phyloP scores from a whole-genome alignment of 92 coral and sea anemone genomes.

The Bergia puertoricense region DNA sequence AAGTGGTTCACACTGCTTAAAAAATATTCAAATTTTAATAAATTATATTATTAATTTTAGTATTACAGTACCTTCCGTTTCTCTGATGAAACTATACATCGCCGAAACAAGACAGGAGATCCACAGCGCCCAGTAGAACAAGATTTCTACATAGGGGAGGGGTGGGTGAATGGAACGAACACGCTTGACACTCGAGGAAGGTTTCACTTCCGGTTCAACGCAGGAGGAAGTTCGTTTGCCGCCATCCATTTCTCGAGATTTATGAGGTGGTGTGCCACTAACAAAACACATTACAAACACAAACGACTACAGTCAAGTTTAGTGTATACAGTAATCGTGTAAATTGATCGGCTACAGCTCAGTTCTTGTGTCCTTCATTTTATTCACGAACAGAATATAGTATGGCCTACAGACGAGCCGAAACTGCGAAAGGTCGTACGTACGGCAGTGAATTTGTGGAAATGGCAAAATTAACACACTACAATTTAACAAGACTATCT shows the following conservation, averaged over 20 bases:
- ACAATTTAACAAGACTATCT: neutral
- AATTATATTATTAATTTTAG: too few species aligned
- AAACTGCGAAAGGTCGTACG: too few species aligned
- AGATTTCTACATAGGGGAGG: constrained; percentile 60
- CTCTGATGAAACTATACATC: constrained; percentile 53
- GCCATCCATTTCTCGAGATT: neutral
- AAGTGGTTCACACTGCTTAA: too few species aligned
- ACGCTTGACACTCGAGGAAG: neutral
- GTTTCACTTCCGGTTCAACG: constrained; percentile 35
- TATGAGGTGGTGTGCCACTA: neutral
- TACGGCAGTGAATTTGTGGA: neutral
- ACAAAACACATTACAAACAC: neutral
- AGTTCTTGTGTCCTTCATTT: too few species aligned
- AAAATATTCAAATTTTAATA: too few species aligned
- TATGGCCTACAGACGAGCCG: too few species aligned
- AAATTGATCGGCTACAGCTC: too few species aligned
- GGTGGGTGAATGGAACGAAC: constrained; percentile 36
- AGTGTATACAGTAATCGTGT: neutral
- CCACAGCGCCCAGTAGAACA: constrained; percentile 61
- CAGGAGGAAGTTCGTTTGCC: neutral
- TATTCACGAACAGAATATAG: too few species aligned
- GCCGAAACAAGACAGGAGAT: constrained; percentile 48
- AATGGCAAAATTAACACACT: neutral
- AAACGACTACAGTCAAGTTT: neutral
- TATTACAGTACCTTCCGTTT: constrained; percentile 64